Percentiles rank a stretch among this genome's conserved stretches.
phyloP scores from a whole-genome alignment of 2,797 vertebrate species.

The Typhlichthys eigenmanni region DNA sequence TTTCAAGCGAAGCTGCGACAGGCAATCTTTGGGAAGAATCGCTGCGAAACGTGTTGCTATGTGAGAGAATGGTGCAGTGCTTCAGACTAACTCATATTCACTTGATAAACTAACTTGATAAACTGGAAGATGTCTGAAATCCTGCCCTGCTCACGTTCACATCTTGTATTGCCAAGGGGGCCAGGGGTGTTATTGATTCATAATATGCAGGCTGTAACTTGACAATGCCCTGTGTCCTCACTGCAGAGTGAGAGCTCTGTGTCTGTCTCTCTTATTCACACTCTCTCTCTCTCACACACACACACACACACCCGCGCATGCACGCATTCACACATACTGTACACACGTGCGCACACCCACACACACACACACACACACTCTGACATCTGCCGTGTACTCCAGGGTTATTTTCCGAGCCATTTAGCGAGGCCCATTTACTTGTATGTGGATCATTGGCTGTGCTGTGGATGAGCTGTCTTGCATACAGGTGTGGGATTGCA shows the following conservation, averaged over 20 bases:
- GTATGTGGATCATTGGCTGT: slow-evolving; percentile 71
- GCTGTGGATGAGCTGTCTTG: slow-evolving; percentile 57
- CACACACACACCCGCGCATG: background rate
- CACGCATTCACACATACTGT: slow-evolving; percentile 6
- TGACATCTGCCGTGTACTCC: slow-evolving; percentile 41
- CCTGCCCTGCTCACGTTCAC: background rate
- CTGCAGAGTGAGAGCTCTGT: slow-evolving; percentile 2
- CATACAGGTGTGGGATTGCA: slow-evolving; percentile 75
- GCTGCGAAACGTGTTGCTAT: slow-evolving; percentile 16
- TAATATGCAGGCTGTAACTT: slow-evolving; percentile 48
- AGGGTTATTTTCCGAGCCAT: slow-evolving; percentile 72
- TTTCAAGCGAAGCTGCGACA: slow-evolving; percentile 45
- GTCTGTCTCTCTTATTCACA: slow-evolving; percentile 20
- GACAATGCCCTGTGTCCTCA: slow-evolving; percentile 21
- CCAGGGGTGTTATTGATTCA: slow-evolving; percentile 29
- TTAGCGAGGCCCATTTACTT: slow-evolving; percentile 59
- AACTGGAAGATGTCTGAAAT: slow-evolving; percentile 26
- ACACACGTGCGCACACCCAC: slow-evolving; percentile 6
- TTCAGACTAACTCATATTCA: slow-evolving; percentile 32
- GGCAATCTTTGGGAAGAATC: slow-evolving; percentile 39
- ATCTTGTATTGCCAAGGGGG: background rate
- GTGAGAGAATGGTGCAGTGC: slow-evolving; percentile 21
- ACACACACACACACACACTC: slow-evolving; percentile 24
- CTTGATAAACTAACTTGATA: slow-evolving; percentile 21
- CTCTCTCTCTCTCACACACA: slow-evolving; percentile 19